A percentile compares a stretch with the other conserved stretches of the same genome.
These are phyloP conservation scores for Drosophila triauraria DNA, from an alignment of 1,140 invertebrate genomes.

Conservation along the genomic window DNA sequence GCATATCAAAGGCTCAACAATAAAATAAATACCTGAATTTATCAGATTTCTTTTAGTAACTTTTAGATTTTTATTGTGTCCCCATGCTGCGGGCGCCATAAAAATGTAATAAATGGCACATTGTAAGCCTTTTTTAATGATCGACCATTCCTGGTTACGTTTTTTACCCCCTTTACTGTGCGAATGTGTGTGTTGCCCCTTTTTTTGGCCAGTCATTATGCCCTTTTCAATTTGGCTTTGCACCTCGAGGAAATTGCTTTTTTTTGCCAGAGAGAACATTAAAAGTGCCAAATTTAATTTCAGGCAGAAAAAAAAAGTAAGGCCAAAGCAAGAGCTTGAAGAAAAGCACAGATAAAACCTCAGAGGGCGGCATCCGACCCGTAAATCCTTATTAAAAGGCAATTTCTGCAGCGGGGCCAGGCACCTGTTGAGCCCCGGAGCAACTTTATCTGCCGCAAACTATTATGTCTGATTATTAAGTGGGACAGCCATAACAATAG, in stretches of 20 bases:
- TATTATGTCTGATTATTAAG: conserved; percentile 79
- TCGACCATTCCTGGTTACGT: conserved; percentile 51
- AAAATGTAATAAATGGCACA: conserved; percentile 72
- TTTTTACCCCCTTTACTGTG: conserved; percentile 17
- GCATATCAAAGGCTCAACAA: not conserved
- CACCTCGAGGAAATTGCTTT: conserved; percentile 78
- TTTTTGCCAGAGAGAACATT: conserved; percentile 64
- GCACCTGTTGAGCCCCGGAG: conserved; percentile 63
- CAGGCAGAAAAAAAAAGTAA: conserved; percentile 18
- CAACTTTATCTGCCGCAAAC: conserved; percentile 65
- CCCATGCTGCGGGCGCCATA: conserved; percentile 49
- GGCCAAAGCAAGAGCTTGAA: too few species aligned
- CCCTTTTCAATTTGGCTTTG: conserved; percentile 75
- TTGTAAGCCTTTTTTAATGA: conserved; percentile 80
- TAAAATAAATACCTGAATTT: not conserved
- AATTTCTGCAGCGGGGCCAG: conserved; percentile 42
- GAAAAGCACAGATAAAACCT: conserved; percentile 17
- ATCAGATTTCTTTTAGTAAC: conserved; percentile 24
- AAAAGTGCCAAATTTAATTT: conserved; percentile 80
- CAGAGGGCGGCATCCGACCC: conserved; percentile 1
- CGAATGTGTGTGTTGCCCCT: conserved; percentile 5
- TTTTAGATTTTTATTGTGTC: conserved; percentile 33
- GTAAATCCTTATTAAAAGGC: conserved; percentile 72
- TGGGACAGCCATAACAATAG: conserved; percentile 72
- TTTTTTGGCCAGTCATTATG: conserved; percentile 69